Base-by-base conservation (phyloP, 2,888 invertebrate species). In the Aelia acuminata region DNA sequence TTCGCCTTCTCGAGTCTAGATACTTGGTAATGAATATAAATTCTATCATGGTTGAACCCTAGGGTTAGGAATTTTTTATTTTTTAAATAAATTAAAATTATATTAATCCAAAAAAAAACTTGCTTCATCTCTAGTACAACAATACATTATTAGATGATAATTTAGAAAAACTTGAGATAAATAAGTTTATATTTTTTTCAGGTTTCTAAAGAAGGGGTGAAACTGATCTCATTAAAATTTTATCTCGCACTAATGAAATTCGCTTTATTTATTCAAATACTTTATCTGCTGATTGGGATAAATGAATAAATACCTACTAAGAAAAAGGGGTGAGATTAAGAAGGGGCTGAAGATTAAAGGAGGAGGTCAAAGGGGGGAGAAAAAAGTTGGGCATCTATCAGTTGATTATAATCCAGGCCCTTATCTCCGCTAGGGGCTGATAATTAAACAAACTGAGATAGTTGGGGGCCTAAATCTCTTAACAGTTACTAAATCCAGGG, bases 401-500 rank as follows among this genome's bases (percentile, higher is more conserved):
- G 57, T 57, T 57, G 57, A 57, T 57, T 57, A 57, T 57, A 57
- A 22, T 26, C 3, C 11, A 57, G 63, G 15, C 13, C 13, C 26
- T 15, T 26, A 26, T 26, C 57, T 57, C 31, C 31, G 4, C 63
- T 35, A 70, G 18, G 18, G 31, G 0, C 63, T 70, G 63, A 70
- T 70, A 70, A 70, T 70, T 70, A 70, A 70, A 70, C 63, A 70
- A 70, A 70, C 63, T 70, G 63, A 70, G 63, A 70, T 70, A 70
- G 63, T 70, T 70, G 63, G 31, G 57, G 35, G 22, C 35, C 63
- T 70, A 70, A 70, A 70, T 70, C 63, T 70, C 31, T 31, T 18
- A 70, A 35, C 63, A 35, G 63, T 70, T 70, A 70, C 63, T 70
- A 70, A 70, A 70, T 70, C 63, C 31, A 20, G 35, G 63, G 63